Percentiles rank a stretch among this genome's conserved stretches.
phyloP scores from a whole-genome alignment of 2,113 vertebrate species.

The Larimichthys crocea region DNA sequence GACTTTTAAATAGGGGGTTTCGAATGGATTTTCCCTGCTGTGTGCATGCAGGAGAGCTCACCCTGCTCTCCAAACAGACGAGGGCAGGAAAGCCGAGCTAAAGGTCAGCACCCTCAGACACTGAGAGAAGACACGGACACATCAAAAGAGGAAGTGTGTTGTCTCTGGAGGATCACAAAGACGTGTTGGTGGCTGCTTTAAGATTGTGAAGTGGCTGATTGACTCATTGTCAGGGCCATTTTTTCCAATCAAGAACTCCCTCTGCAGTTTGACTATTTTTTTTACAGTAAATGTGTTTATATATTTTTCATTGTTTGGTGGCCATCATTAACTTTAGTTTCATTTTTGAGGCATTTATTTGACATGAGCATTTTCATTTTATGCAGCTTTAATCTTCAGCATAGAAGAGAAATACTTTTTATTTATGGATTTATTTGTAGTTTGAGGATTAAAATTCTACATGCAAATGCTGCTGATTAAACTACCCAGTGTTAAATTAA shows the following conservation, averaged over 20 bases:
- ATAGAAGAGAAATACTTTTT: background rate
- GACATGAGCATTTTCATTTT: background rate
- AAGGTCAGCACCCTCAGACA: slow-evolving; percentile 70
- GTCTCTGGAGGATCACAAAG: slow-evolving; percentile 66
- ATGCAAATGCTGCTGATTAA: background rate
- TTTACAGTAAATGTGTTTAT: background rate
- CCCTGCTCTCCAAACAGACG: slow-evolving; percentile 60
- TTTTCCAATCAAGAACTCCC: background rate
- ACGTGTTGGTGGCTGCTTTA: slow-evolving; percentile 22
- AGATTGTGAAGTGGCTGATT: background rate
- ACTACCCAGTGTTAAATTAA: background rate
- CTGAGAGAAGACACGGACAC: slow-evolving; percentile 51
- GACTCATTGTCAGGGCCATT: background rate
- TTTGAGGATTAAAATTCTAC: background rate
- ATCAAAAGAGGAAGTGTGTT: slow-evolving; percentile 65
- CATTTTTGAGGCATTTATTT: background rate
- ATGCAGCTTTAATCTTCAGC: background rate
- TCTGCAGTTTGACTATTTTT: background rate
- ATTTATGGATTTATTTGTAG: background rate
- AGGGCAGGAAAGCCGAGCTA: slow-evolving; percentile 57
- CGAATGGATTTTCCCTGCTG: slow-evolving; percentile 70
- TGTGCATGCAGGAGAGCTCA: slow-evolving; percentile 13
- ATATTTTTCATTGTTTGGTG: background rate
- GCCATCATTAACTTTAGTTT: background rate
- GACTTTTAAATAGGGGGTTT: slow-evolving; percentile 46